Conservation (phyloP, 2,113 vertebrate genomes). For the Emydura subglobosa region DNA sequence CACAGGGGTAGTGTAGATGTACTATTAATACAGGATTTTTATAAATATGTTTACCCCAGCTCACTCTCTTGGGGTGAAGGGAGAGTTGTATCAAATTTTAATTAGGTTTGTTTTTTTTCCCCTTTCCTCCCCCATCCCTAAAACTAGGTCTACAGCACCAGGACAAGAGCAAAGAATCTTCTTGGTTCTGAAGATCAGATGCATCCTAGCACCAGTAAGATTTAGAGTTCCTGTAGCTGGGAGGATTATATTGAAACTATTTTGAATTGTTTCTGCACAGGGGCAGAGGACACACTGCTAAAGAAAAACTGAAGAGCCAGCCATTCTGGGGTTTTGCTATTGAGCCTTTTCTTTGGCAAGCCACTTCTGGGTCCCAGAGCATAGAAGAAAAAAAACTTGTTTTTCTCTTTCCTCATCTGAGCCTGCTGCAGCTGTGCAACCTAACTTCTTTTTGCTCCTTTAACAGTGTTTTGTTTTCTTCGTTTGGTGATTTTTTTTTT, state of each 20-base stretch:
- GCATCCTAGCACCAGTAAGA: slow-evolving; percentile 24
- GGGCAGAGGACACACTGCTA: slow-evolving; percentile 43
- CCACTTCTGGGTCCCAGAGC: slow-evolving; percentile 54
- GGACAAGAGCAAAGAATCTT: slow-evolving; percentile 90
- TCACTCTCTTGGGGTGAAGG: background rate
- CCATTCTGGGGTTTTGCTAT: slow-evolving; percentile 59
- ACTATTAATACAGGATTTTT: background rate
- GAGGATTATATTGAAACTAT: slow-evolving; percentile 1
- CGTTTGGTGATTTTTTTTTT: slow-evolving; percentile 45
- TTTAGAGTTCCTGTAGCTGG: slow-evolving; percentile 27
- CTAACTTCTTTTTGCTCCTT: slow-evolving; percentile 71
- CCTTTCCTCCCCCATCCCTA: slow-evolving; percentile 28
- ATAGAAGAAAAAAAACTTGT: slow-evolving; percentile 53
- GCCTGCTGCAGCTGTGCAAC: slow-evolving; percentile 78
- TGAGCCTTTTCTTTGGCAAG: slow-evolving; percentile 73
- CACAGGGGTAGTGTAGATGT: background rate
- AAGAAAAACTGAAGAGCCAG: slow-evolving; percentile 62
- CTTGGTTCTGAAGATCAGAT: slow-evolving; percentile 89
- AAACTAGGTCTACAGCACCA: slow-evolving; percentile 89
- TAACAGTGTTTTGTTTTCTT: slow-evolving; percentile 71
- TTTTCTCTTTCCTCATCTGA: slow-evolving; percentile 76
- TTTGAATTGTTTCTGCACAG: slow-evolving; percentile 29
- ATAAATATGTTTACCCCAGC: background rate
- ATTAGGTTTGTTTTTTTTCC: background rate
- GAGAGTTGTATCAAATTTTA: background rate